These are phyloP conservation scores for Phyllopteryx taeniolatus DNA, from an alignment of 2,113 vertebrate genomes.

Conservation along the genomic window DNA sequence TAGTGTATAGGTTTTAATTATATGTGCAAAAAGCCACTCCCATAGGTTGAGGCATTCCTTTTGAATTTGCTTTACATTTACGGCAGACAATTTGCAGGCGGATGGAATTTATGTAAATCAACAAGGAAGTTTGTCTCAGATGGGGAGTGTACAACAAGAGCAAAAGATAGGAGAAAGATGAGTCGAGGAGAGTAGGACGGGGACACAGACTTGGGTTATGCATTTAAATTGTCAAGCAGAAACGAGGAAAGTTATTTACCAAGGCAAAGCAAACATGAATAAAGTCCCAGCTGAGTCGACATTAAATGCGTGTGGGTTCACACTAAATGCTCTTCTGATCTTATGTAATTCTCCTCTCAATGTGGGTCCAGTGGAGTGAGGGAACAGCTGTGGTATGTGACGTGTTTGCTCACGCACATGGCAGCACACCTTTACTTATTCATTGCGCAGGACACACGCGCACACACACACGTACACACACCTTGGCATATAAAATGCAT, in stretches of 20 bases:
- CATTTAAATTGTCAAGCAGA: not conserved
- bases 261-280: conserved; percentile 13
- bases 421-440: conserved; percentile 51
- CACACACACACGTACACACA: conserved; percentile 6
- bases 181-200: not conserved
- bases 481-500: conserved; percentile 41
- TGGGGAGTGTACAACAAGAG: conserved; percentile 1
- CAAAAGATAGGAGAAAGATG: not conserved
- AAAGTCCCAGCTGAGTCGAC: conserved; percentile 38
- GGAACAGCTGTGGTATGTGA: conserved; percentile 40
- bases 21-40: not conserved
- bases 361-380: conserved; percentile 17
- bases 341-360: conserved; percentile 42
- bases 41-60: not conserved
- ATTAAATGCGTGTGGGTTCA: conserved; percentile 8
- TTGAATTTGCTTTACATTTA: not conserved
- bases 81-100: not conserved
- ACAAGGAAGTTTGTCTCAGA: not conserved
- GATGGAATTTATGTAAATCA: not conserved
- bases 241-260: conserved; percentile 4
- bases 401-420: conserved; percentile 21
- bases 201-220: not conserved
- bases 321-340: conserved; percentile 11
- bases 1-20: not conserved
- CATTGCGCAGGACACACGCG: conserved; percentile 32